A percentile compares a stretch with the other conserved stretches of the same genome.
Evolutionary conservation across 2,888 invertebrate species (phyloP).

Genomic region (Meandrusa payeni): DNA sequence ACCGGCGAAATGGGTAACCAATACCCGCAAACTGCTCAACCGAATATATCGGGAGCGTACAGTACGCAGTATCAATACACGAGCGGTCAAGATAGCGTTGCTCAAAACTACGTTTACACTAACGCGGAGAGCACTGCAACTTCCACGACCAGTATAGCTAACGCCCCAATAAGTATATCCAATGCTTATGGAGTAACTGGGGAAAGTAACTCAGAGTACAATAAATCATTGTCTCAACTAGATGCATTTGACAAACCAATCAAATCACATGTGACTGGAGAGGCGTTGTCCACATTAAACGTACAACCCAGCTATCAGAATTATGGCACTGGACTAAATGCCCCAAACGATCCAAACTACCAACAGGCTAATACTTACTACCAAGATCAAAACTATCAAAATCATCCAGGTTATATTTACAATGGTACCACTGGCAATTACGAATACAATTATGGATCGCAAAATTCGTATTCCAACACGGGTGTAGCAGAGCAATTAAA

Average conservation of each 20-base stretch:
- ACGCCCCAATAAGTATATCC: conserved; percentile 36
- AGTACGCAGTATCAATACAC: conserved; percentile 43
- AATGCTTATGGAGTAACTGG: conserved; percentile 35
- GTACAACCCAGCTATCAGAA: conserved; percentile 33
- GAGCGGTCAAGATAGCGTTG: conserved; percentile 40
- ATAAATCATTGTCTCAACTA: conserved; percentile 45
- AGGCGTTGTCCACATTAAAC: conserved; percentile 47
- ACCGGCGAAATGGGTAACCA: conserved; percentile 36
- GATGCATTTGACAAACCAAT: conserved; percentile 66
- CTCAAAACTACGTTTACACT: conserved; percentile 56
- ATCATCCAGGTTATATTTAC: conserved; percentile 83
- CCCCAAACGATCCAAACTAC: conserved; percentile 39
- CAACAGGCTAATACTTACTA: conserved; percentile 37
- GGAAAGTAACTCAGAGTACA: conserved; percentile 29
- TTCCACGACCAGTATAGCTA: conserved; percentile 39
- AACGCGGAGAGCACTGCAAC: conserved; percentile 44
- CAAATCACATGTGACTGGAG: conserved; percentile 66
- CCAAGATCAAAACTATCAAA: conserved; percentile 57
- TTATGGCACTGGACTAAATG: conserved; percentile 32
- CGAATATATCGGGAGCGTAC: conserved; percentile 29
- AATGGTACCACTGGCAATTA: conserved; percentile 79
- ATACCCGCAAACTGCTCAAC: conserved; percentile 31
- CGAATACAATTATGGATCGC: conserved; percentile 83
- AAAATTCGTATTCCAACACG: conserved; percentile 56
- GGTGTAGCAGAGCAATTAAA: conserved; percentile 39